Conservation (phyloP, 2,888 invertebrate species). For the Rhabditoides inermis region DNA sequence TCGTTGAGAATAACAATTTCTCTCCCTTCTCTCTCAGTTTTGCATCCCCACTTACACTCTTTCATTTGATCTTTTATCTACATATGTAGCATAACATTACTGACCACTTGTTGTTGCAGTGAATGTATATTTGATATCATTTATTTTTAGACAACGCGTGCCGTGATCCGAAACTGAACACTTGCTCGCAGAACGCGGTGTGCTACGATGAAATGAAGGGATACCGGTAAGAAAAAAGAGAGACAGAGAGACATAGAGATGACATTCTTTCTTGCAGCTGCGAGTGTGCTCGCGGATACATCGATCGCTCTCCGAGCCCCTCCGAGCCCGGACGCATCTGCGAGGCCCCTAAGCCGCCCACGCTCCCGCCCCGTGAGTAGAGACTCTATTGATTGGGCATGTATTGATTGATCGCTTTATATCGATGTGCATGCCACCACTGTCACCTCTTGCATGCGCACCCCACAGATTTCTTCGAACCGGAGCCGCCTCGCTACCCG, state of each 20-base stretch:
- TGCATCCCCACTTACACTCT: too few relatives aligned
- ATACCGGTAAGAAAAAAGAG: not conserved
- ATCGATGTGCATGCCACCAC: not conserved
- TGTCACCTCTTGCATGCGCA: not conserved
- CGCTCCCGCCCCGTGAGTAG: constrained; percentile 32
- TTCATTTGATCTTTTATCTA: too few relatives aligned
- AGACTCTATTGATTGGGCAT: not conserved
- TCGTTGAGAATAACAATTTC: not conserved
- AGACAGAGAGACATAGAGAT: too few relatives aligned
- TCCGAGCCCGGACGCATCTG: constrained; percentile 44
- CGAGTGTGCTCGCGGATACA: constrained; percentile 47
- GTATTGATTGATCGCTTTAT: not conserved
- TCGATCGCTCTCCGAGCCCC: constrained; percentile 44
- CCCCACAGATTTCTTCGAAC: not conserved
- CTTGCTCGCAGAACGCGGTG: constrained; percentile 50
- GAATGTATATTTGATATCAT: too few relatives aligned
- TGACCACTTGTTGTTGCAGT: too few relatives aligned
- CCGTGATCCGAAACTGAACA: constrained; percentile 48
- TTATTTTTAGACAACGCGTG: constrained; percentile 50
- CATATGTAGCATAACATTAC: too few relatives aligned
- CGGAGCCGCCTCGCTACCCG: not conserved
- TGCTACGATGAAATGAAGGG: constrained; percentile 43
- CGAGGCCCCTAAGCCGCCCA: constrained; percentile 44
- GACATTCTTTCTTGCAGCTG: constrained; percentile 30
- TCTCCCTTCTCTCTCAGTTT: too few relatives aligned